phyloP scores from a whole-genome alignment of 2,113 vertebrate species.

The Bungarus multicinctus region DNA sequence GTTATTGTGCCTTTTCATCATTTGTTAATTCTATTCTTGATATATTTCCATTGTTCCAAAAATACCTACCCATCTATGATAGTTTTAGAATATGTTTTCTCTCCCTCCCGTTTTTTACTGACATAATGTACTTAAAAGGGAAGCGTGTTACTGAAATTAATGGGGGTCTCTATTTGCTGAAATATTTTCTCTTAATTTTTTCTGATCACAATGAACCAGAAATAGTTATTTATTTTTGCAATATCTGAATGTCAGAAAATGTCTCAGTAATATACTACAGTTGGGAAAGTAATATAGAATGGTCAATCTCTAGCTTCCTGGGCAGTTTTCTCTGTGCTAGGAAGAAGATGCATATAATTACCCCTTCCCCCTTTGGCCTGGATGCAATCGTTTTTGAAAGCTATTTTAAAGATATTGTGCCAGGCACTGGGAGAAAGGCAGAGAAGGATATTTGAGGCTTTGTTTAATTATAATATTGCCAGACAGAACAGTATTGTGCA shows the following conservation, averaged over 20 bases:
- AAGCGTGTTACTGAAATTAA: not conserved
- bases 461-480: not conserved
- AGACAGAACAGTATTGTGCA: not conserved
- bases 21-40: not conserved
- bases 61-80: not conserved
- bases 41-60: not conserved
- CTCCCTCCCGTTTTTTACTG: not conserved
- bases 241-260: not conserved
- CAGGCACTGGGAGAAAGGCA: not conserved
- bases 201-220: not conserved
- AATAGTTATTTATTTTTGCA: not conserved
- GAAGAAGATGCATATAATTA: not conserved
- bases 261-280: not conserved
- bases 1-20: not conserved
- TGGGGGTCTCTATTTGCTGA: not conserved
- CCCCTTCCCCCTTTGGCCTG: not conserved
- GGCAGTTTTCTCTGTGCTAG: not conserved
- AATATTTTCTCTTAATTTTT: not conserved
- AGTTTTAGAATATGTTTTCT: not conserved
- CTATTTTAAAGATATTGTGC: constrained; percentile 14
- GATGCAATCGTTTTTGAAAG: constrained; percentile 30
- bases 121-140: not conserved
- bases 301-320: not conserved
- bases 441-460: not conserved
- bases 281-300: not conserved